Conservation (phyloP, 2,888 invertebrate genomes). For the Tetheella fluctuosa region DNA sequence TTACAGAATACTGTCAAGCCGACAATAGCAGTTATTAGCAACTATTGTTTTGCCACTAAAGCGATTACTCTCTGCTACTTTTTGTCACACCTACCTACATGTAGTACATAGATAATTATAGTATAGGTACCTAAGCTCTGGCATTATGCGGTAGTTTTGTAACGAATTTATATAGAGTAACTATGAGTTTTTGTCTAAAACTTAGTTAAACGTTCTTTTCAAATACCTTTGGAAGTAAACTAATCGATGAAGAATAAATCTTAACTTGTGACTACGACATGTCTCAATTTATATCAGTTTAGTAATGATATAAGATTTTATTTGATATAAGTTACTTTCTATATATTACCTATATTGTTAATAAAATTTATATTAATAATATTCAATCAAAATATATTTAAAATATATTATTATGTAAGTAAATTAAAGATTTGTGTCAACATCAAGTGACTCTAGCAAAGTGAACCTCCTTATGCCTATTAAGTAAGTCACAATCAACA, state of each 20-base stretch:
- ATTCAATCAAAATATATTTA: too few species aligned
- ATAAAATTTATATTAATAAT: too few species aligned
- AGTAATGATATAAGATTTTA: too few species aligned
- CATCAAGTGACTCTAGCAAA: not conserved
- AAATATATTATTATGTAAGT: not conserved
- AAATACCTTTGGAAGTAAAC: too few species aligned
- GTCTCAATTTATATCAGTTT: too few species aligned
- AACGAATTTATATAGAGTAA: not conserved
- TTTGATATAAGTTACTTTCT: too few species aligned
- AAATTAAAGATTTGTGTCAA: not conserved
- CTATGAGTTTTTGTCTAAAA: not conserved
- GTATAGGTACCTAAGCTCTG: too few species aligned
- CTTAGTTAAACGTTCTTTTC: too few species aligned
- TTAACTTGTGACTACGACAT: too few species aligned
- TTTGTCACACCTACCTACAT: slow-evolving; percentile 29
- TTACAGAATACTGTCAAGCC: not conserved
- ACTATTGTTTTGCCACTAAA: slow-evolving; percentile 37
- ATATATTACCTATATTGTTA: too few species aligned
- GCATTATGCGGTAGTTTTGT: too few species aligned
- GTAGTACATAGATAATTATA: not conserved
- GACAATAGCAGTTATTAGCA: slow-evolving; percentile 41
- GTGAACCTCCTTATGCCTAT: not conserved
- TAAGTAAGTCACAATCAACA: not conserved
- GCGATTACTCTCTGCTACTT: slow-evolving; percentile 33
- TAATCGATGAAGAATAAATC: too few species aligned